phyloP scores from a whole-genome alignment of 2,113 vertebrate genomes.

The Datnioides undecimradiatus region DNA sequence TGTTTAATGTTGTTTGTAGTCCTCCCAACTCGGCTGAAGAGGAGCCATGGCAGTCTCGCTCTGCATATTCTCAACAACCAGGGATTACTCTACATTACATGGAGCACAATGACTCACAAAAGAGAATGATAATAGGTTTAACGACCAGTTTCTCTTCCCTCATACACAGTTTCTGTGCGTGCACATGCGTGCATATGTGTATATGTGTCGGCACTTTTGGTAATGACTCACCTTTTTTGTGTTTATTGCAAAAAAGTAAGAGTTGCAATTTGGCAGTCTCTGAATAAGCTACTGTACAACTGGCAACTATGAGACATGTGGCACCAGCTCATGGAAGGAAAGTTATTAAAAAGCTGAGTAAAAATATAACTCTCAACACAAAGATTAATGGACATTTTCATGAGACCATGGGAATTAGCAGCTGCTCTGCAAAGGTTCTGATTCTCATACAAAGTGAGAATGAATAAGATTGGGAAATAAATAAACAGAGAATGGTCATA shows the following conservation, averaged over 20 bases:
- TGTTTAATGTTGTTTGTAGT: conserved; percentile 72
- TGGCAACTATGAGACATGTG: conserved; percentile 43
- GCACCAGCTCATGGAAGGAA: conserved; percentile 42
- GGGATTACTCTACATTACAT: conserved; percentile 68
- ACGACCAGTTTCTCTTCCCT: conserved; percentile 45
- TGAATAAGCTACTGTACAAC: conserved; percentile 30
- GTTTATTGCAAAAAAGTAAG: conserved; percentile 33
- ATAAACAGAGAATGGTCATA: conserved; percentile 34
- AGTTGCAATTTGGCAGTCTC: conserved; percentile 52
- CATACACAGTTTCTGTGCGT: conserved; percentile 5
- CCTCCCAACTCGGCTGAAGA: conserved; percentile 48
- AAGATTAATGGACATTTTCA: conserved; percentile 41
- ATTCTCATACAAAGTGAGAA: conserved; percentile 5
- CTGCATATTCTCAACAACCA: conserved; percentile 53
- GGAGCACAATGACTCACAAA: conserved; percentile 64
- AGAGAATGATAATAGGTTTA: conserved; percentile 66
- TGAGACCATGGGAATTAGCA: conserved; percentile 39
- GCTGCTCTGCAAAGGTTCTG: conserved; percentile 32
- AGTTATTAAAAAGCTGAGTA: conserved; percentile 31
- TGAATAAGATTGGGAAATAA: background rate
- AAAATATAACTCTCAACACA: conserved; percentile 18
- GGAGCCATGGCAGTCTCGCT: conserved; percentile 44
- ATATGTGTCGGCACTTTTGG: conserved; percentile 31
- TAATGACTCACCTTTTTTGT: conserved; percentile 50
- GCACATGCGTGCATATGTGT: background rate